Conservation (phyloP, 1,140 invertebrate species). For the Hylyphantes graminicola region DNA sequence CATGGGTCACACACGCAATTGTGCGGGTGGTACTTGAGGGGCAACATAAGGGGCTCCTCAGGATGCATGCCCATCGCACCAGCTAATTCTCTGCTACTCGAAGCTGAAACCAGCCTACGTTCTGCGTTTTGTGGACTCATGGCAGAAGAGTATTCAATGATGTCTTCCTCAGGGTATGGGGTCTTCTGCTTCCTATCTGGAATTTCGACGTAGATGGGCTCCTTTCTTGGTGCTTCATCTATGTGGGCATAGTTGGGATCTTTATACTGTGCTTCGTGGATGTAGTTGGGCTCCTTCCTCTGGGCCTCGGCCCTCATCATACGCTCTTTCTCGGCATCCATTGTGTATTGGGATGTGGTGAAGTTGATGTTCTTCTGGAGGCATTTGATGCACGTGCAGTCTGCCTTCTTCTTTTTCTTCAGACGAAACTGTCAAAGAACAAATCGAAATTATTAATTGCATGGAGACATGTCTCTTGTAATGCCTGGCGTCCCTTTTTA, state of each 20-base stretch:
- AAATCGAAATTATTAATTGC: neutral
- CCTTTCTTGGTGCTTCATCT: neutral
- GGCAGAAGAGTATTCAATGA: neutral
- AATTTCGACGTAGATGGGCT: neutral
- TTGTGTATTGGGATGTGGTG: conserved; percentile 3
- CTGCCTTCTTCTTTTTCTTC: conserved; percentile 17
- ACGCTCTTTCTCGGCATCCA: neutral
- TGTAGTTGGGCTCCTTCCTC: neutral
- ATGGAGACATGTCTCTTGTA: too few relatives aligned
- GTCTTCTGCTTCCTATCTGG: neutral
- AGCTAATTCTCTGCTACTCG: neutral
- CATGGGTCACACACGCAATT: conserved; percentile 8
- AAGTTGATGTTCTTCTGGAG: neutral
- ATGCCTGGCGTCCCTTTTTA: too few relatives aligned
- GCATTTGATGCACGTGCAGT: neutral
- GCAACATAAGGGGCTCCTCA: neutral
- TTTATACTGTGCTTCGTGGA: neutral
- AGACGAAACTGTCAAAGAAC: too few relatives aligned
- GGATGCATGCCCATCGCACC: neutral
- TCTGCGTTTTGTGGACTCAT: neutral
- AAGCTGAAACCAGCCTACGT: neutral
- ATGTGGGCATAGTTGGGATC: neutral
- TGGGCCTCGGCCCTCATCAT: neutral
- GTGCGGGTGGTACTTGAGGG: neutral
- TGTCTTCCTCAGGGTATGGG: neutral